phyloP scores from a whole-genome alignment of 2,888 invertebrate genomes.

The Gymnosoma rotundatum region DNA sequence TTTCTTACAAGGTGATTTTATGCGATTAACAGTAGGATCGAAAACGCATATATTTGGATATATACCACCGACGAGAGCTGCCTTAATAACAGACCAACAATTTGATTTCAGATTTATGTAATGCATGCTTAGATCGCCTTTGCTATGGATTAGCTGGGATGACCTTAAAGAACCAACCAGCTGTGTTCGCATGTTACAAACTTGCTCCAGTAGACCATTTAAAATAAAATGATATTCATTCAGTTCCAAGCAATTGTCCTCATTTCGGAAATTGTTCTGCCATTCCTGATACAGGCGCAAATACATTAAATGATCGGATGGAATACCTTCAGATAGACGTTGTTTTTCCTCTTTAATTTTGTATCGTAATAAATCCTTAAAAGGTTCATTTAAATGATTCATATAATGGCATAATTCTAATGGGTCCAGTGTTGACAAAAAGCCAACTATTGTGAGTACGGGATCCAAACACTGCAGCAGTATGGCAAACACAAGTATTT shows the following conservation, averaged over 20 bases:
- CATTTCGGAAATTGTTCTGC: conserved; percentile 86
- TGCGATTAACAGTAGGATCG: conserved; percentile 84
- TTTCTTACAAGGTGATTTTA: conserved; percentile 85
- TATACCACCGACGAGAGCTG: conserved; percentile 92
- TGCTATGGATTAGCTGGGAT: conserved; percentile 83
- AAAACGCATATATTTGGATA: conserved; percentile 93
- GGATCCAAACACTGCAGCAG: conserved; percentile 96
- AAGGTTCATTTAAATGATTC: conserved; percentile 71
- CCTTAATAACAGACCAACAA: conserved; percentile 96
- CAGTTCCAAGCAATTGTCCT: conserved; percentile 85
- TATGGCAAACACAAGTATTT: conserved; percentile 94
- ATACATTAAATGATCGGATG: conserved; percentile 94
- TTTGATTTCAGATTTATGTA: conserved; percentile 93
- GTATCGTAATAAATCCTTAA: conserved; percentile 75
- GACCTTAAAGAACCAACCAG: conserved; percentile 90
- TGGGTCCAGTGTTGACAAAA: conserved; percentile 88
- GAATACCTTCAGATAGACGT: conserved; percentile 88
- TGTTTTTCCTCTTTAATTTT: conserved; percentile 77
- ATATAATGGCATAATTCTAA: conserved; percentile 86
- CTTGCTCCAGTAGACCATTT: conserved; percentile 93
- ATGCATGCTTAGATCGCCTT: conserved; percentile 88
- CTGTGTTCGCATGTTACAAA: conserved; percentile 91
- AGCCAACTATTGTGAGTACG: conserved; percentile 93
- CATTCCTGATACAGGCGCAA: conserved; percentile 90
- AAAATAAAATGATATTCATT: conserved; percentile 87